phyloP scores from a whole-genome alignment of 1,140 invertebrate species.

The Micrasema longulum region DNA sequence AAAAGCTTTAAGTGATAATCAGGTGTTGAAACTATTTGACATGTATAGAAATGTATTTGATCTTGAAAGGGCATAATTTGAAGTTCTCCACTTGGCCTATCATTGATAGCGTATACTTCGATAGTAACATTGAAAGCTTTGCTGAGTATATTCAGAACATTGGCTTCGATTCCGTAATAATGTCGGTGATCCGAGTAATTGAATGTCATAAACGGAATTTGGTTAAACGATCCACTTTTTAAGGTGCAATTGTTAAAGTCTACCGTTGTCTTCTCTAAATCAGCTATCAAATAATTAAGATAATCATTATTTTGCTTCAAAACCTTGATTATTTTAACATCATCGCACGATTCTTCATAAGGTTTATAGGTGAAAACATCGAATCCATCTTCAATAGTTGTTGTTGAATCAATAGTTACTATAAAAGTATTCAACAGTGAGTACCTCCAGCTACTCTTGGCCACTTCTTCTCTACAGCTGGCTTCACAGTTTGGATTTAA shows the following conservation, averaged over 20 bases:
- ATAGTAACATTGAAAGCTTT: constrained; percentile 10
- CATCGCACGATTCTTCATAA: constrained; percentile 3
- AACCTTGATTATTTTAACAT: not conserved
- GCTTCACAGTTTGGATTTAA: not conserved
- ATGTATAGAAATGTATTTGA: not conserved
- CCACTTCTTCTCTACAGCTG: constrained; percentile 5
- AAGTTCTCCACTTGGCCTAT: not conserved
- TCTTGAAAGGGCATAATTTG: not conserved
- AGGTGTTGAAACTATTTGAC: not conserved
- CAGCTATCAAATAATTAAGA: not conserved
- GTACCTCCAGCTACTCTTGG: constrained; percentile 4
- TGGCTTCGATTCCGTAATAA: not conserved
- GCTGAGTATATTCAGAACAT: not conserved
- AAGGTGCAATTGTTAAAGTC: constrained; percentile 24
- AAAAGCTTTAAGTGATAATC: not conserved
- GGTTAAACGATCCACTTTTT: constrained; percentile 1
- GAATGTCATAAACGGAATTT: not conserved
- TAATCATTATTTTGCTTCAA: not conserved
- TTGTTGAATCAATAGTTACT: not conserved
- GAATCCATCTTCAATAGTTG: not conserved
- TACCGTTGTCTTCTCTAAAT: not conserved
- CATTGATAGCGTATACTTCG: not conserved
- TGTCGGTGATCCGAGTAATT: too few relatives aligned
- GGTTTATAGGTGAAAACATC: constrained; percentile 20
- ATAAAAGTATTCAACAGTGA: constrained; percentile 23